A percentile compares a stretch with the other conserved stretches of the same genome.
These are phyloP conservation scores for Malacosoma neustria DNA, from an alignment of 2,888 invertebrate genomes.

Conservation along the genomic window DNA sequence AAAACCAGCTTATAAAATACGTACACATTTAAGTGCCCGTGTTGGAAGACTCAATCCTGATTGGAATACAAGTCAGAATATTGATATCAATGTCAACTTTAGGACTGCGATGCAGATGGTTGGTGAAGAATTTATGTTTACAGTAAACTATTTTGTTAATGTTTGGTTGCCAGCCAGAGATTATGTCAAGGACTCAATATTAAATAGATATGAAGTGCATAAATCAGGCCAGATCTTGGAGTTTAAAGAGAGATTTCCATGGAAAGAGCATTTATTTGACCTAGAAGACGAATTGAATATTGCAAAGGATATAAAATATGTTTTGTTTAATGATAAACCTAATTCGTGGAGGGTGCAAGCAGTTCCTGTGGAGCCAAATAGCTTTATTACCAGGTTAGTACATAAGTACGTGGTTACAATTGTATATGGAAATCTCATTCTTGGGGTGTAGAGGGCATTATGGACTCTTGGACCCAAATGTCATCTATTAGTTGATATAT, in stretches of 20 bases:
- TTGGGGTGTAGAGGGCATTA: too few species aligned
- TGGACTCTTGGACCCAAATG: too few species aligned
- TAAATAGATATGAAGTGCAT: constrained; percentile 80
- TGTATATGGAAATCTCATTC: too few species aligned
- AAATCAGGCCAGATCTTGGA: constrained; percentile 87
- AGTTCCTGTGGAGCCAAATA: constrained; percentile 82
- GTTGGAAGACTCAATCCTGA: constrained; percentile 86
- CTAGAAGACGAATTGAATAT: constrained; percentile 85
- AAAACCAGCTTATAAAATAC: constrained; percentile 84
- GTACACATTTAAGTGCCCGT: constrained; percentile 84
- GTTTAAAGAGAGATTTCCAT: constrained; percentile 84
- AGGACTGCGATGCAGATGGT: constrained; percentile 84
- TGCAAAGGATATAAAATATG: constrained; percentile 79
- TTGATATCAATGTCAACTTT: constrained; percentile 78
- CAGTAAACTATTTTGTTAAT: constrained; percentile 76
- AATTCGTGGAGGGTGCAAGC: constrained; percentile 88
- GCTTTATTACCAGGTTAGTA: constrained; percentile 80
- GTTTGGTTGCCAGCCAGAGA: constrained; percentile 92
- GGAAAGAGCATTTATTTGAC: constrained; percentile 91
- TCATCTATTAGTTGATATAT: too few species aligned
- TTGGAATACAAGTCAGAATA: constrained; percentile 81
- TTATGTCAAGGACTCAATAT: constrained; percentile 82
- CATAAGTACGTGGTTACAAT: too few species aligned
- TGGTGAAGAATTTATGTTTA: constrained; percentile 85
- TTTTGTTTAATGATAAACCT: constrained; percentile 79